Base-by-base conservation (phyloP, 2,888 invertebrate species). In the Acronicta alni region DNA sequence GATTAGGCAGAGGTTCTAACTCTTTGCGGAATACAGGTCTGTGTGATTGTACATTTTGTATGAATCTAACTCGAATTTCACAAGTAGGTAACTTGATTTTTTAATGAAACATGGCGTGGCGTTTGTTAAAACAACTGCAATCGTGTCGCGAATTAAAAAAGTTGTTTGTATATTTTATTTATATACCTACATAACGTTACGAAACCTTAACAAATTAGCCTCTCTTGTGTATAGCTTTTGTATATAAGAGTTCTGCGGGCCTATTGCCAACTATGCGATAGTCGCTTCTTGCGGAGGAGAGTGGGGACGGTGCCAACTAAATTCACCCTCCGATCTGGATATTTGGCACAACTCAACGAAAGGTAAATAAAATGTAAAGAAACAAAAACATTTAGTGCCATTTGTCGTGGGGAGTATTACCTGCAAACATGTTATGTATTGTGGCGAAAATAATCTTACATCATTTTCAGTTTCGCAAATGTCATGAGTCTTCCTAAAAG, bases 181-280 rank as follows among this genome's bases (percentile, higher is more conserved):
- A 42, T 45, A 51, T 47, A 46, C 44, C 10, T 43, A 42, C 14
- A 20, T 61, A 49, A 58, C 43, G 39, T 55, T 56, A 54, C 48
- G 46, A 56, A 67, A 62, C 57, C 49, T 57, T 67, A 67, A 63
- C 63, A 77, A 77, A 69, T 67, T 55, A 56, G 54, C 37, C 54
- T 72, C 75, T n/a, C 67, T 75, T 69, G 56, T 67, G 46, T 67
- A 55, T 49, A 45, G 41, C 49, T 72, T 72, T 64, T 73, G 61
- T 66, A 63, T 68, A 65, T 57, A 49, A 65, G 52, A 75, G 49
- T 62, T 70, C 42, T 57, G 62, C 69, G 81, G 81, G 81, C 76
- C 59, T 61, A 57, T 67, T 82, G 82, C 82, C 82, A 82, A 81
- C 57, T 71, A 67, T 46, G 67, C 57, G 69, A 79, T 80, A 79